Evolutionary conservation across 2,113 vertebrate genomes (phyloP).

Genomic region (Nyctibius bracteatus): DNA sequence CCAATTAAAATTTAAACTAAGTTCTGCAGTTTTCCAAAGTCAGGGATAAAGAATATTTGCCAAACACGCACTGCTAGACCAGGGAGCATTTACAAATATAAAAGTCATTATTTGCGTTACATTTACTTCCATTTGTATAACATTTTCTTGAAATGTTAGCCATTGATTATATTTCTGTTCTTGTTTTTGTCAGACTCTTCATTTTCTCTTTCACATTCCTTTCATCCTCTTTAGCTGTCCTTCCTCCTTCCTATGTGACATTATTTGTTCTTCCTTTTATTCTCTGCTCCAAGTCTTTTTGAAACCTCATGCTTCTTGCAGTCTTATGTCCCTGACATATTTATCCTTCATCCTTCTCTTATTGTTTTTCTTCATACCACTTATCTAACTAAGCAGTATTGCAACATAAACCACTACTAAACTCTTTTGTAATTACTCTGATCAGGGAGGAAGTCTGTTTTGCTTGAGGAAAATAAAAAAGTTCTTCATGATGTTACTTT

Average conservation of each 20-base stretch:
- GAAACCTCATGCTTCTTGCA: background rate
- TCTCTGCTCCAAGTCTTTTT: background rate
- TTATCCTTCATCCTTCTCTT: background rate
- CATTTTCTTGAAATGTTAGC: background rate
- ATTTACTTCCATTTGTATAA: background rate
- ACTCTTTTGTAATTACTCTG: background rate
- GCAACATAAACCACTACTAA: background rate
- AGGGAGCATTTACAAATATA: background rate
- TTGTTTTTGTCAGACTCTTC: background rate
- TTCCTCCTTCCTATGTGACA: background rate
- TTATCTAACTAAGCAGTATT: background rate
- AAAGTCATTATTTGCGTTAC: background rate
- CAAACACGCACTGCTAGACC: background rate
- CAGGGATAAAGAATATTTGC: background rate
- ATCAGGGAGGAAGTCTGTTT: background rate
- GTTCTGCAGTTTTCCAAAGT: background rate
- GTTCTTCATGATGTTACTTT: background rate
- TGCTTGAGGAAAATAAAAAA: background rate
- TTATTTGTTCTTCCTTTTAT: background rate
- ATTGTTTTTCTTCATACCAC: background rate
- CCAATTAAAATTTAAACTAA: background rate
- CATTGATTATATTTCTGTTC: background rate
- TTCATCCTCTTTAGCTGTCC: background rate
- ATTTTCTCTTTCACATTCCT: background rate
- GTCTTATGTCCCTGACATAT: background rate